phyloP scores from a whole-genome alignment of 1,140 invertebrate genomes.

The Rhagoletis pomonella region DNA sequence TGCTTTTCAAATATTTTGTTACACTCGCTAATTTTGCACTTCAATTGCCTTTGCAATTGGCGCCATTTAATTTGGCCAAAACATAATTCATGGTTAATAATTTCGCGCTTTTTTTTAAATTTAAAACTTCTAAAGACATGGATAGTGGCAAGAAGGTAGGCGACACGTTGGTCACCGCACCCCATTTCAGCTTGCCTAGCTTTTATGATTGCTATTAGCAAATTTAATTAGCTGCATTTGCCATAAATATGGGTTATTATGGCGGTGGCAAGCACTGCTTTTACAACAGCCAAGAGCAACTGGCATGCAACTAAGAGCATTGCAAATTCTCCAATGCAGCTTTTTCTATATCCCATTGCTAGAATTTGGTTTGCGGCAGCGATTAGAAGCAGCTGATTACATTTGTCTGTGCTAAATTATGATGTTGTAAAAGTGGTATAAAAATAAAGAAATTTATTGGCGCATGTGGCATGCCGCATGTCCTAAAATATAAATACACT shows the following conservation, averaged over 20 bases:
- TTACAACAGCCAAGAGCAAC: neutral
- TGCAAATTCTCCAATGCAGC: neutral
- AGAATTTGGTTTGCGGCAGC: conserved; percentile 19
- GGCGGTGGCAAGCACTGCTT: conserved; percentile 39
- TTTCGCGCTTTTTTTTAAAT: conserved; percentile 8
- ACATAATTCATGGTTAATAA: conserved; percentile 49
- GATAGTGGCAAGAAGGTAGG: neutral
- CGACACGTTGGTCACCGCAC: neutral
- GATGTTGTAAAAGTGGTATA: conserved; percentile 47
- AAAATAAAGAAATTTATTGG: conserved; percentile 50
- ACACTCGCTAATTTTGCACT: no score
- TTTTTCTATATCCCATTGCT: neutral
- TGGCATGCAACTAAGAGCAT: neutral
- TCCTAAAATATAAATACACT: no score
- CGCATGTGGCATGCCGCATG: conserved; percentile 5
- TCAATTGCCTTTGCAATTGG: conserved; percentile 17
- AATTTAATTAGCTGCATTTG: conserved; percentile 51
- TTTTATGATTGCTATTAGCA: conserved; percentile 48
- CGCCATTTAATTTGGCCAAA: conserved; percentile 43
- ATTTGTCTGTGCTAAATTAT: conserved; percentile 38
- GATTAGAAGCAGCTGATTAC: conserved; percentile 48
- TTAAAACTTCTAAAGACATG: conserved; percentile 27
- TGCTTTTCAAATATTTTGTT: no score
- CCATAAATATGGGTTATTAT: conserved; percentile 16
- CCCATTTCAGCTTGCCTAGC: neutral